Conservation (phyloP, 2,888 invertebrate species). For the Ochlodes sylvanus region DNA sequence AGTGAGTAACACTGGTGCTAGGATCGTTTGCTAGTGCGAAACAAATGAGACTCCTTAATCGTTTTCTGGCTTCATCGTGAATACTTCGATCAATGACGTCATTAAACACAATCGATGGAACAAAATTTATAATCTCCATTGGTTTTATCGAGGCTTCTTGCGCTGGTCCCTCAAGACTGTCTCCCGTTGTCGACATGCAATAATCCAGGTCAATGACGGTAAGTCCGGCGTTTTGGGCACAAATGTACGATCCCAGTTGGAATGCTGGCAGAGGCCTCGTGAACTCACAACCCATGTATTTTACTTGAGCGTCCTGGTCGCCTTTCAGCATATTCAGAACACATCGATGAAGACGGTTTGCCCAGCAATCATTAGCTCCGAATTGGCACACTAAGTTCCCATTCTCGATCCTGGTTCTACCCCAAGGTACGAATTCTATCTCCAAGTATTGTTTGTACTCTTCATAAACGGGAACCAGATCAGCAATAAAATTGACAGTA, state of each 20-base stretch:
- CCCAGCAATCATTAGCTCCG: conserved; percentile 66
- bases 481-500: conserved; percentile 62
- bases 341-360: conserved; percentile 74
- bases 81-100: conserved; percentile 49
- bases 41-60: conserved; percentile 62
- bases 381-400: conserved; percentile 64
- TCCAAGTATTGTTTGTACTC: conserved; percentile 64
- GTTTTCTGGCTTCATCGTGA: conserved; percentile 51
- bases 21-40: conserved; percentile 63
- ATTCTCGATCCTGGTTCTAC: conserved; percentile 59
- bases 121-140: conserved; percentile 57
- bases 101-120: conserved; percentile 70
- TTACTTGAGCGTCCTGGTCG: conserved; percentile 62
- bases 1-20: conserved; percentile 57
- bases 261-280: conserved; percentile 55
- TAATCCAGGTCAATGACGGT: conserved; percentile 59
- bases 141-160: conserved; percentile 61
- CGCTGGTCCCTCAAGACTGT: conserved; percentile 59
- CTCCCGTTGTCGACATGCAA: conserved; percentile 60
- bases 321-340: conserved; percentile 58
- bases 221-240: conserved; percentile 62
- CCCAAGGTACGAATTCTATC: conserved; percentile 76
- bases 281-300: conserved; percentile 75
- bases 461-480: conserved; percentile 59
- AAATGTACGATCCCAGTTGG: conserved; percentile 56